Evolutionary conservation across 2,797 vertebrate genomes (phyloP).

Genomic region (Champsocephalus esox): DNA sequence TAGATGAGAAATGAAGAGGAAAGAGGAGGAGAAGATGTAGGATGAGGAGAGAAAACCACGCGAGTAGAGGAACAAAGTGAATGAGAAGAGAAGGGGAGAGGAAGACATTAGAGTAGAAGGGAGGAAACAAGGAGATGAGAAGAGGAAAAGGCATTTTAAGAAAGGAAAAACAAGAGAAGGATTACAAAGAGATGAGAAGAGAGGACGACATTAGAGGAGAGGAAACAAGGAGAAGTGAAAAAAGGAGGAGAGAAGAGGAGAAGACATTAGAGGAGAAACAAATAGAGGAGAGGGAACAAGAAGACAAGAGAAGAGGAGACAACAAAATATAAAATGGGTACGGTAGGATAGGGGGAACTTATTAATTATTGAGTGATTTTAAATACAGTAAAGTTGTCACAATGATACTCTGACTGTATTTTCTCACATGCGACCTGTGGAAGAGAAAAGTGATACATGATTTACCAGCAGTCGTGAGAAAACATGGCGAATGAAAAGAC

Average conservation of each 20-base stretch:
- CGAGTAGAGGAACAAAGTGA: not conserved
- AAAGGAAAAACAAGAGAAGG: too few species aligned
- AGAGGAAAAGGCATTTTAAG: too few species aligned
- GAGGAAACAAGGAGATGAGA: not conserved
- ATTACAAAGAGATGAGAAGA: not conserved
- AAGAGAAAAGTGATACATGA: conserved; percentile 46
- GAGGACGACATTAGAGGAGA: not conserved
- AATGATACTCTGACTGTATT: not conserved
- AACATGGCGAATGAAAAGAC: conserved; percentile 6
- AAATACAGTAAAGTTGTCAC: not conserved
- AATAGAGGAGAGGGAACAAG: not conserved
- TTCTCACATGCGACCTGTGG: conserved; percentile 42
- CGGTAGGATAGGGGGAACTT: not conserved
- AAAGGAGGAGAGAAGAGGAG: not conserved
- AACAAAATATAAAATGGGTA: not conserved
- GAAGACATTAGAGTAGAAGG: conserved; percentile 18
- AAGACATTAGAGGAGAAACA: too few species aligned
- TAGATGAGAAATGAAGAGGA: not conserved
- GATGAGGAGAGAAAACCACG: not conserved
- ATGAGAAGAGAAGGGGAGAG: not conserved
- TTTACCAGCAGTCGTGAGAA: conserved; percentile 46
- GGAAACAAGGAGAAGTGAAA: not conserved
- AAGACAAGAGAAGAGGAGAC: not conserved
- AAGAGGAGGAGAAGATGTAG: not conserved
- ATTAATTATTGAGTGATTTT: too few species aligned